phyloP scores from a whole-genome alignment of 2,797 vertebrate genomes.

The Muscicapa comitata region DNA sequence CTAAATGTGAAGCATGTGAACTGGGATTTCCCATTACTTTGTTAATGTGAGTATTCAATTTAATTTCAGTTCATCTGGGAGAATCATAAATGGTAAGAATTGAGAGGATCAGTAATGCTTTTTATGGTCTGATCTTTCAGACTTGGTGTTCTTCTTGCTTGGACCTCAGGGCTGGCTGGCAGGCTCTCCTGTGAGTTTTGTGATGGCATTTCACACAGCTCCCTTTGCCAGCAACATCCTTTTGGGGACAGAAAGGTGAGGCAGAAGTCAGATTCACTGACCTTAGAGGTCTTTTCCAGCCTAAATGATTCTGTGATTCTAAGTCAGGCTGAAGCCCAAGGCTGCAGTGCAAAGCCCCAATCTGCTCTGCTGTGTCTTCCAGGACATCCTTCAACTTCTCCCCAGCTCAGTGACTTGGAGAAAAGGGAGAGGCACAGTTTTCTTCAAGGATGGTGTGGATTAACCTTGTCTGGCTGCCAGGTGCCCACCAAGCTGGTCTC shows the following conservation, averaged over 20 bases:
- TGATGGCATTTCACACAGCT: background rate
- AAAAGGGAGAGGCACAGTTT: background rate
- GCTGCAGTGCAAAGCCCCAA: background rate
- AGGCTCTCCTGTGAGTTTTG: background rate
- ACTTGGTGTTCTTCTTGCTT: background rate
- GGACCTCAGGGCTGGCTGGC: background rate
- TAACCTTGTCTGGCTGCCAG: background rate
- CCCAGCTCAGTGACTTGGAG: background rate
- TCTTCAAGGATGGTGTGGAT: background rate
- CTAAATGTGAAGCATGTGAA: background rate
- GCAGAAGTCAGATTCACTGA: background rate
- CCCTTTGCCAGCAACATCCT: background rate
- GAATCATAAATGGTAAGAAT: background rate
- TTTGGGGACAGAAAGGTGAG: background rate
- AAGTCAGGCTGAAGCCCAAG: background rate
- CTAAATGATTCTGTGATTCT: background rate
- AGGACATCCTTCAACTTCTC: background rate
- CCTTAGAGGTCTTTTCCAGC: background rate
- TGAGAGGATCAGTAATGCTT: background rate
- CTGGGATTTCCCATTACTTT: constrained; percentile 2
- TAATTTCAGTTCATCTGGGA: constrained; percentile 4
- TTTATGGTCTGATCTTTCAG: background rate
- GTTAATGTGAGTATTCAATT: background rate
- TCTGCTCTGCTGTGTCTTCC: background rate
- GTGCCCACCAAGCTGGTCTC: background rate